phyloP scores from a whole-genome alignment of 2,888 invertebrate genomes.

The Anticlea derivata region DNA sequence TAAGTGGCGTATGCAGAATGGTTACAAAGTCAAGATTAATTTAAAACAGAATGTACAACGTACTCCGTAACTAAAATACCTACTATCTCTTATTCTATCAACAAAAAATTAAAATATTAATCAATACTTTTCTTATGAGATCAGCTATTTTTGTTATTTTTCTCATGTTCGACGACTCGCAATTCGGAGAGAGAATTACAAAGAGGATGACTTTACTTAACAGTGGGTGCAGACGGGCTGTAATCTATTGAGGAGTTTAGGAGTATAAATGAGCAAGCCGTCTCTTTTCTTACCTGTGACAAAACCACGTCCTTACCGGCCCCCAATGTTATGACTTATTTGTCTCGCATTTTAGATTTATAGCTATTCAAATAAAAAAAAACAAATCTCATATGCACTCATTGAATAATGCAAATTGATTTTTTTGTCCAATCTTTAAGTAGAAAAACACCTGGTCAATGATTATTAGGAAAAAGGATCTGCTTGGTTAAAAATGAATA shows the following conservation, averaged over 20 bases:
- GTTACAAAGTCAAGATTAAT: too few species aligned
- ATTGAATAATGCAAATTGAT: constrained; percentile 74
- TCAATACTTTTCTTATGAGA: too few species aligned
- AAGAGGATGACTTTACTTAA: too few species aligned
- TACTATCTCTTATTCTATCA: too few species aligned
- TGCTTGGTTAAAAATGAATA: background rate
- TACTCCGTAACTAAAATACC: too few species aligned
- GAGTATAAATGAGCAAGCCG: background rate
- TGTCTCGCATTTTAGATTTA: constrained; percentile 75
- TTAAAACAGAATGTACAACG: too few species aligned
- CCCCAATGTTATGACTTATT: constrained; percentile 81
- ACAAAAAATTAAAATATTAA: too few species aligned
- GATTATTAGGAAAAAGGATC: constrained; percentile 14
- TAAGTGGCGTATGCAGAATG: too few species aligned
- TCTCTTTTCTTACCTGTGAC: constrained; percentile 11
- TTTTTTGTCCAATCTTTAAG: constrained; percentile 48
- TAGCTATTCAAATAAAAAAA: constrained; percentile 67
- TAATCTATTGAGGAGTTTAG: too few species aligned
- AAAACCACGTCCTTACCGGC: constrained; percentile 64
- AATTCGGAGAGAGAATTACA: too few species aligned
- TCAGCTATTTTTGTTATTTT: too few species aligned
- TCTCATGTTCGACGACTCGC: too few species aligned
- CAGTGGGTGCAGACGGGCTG: background rate
- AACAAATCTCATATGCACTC: constrained; percentile 69
- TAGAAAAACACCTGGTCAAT: constrained; percentile 60